phyloP scores from a whole-genome alignment of 2,888 invertebrate species.

The Parasteatoda lunata region DNA sequence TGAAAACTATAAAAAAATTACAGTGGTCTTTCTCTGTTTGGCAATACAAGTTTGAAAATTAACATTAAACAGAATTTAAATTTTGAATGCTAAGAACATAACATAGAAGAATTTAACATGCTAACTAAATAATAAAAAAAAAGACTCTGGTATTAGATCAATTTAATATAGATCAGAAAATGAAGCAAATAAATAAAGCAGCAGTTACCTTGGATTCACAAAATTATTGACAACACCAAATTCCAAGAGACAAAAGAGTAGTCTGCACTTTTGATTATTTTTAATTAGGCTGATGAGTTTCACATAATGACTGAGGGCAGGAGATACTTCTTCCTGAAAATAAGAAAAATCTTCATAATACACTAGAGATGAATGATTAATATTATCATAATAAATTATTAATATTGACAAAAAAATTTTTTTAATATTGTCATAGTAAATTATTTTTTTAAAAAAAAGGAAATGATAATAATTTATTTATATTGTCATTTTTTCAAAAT shows the following conservation, averaged over 20 bases:
- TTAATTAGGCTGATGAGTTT: slow-evolving; percentile 83
- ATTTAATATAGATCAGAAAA: not conserved
- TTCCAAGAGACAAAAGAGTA: slow-evolving; percentile 84
- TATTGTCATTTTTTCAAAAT: not conserved
- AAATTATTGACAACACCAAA: slow-evolving; percentile 83
- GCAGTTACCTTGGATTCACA: slow-evolving; percentile 82
- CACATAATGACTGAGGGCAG: slow-evolving; percentile 84
- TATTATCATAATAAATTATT: too few species aligned
- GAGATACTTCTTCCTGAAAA: slow-evolving; percentile 81
- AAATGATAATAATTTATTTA: not conserved
- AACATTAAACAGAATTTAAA: too few species aligned
- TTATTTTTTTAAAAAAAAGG: not conserved
- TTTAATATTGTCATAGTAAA: not conserved
- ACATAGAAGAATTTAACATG: too few species aligned
- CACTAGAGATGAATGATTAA: not conserved
- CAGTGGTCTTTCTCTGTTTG: too few species aligned
- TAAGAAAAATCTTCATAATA: not conserved
- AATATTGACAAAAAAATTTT: not conserved
- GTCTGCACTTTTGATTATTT: slow-evolving; percentile 84
- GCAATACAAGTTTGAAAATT: too few species aligned
- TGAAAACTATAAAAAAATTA: too few species aligned
- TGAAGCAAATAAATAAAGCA: not conserved
- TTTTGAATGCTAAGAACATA: too few species aligned
- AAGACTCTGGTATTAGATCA: not conserved
- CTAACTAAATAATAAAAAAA: too few species aligned